Percentiles rank a stretch among this genome's conserved stretches.
Evolutionary conservation across 2,888 invertebrate species (phyloP).

Genomic region (Parnassius apollo): DNA sequence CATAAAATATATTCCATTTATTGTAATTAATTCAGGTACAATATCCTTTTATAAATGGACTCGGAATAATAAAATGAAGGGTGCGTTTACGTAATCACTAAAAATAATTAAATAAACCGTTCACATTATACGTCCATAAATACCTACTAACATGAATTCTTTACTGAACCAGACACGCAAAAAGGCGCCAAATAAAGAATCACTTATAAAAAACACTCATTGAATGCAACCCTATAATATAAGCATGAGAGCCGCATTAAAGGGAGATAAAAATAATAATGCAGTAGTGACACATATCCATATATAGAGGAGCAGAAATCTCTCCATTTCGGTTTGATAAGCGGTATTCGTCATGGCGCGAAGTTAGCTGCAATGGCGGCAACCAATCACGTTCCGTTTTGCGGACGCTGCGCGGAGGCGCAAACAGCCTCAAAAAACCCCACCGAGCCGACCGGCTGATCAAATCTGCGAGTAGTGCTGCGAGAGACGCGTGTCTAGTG

Average conservation of each 20-base stretch:
- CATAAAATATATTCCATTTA: too few species aligned
- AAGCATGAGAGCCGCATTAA: slow-evolving; percentile 20
- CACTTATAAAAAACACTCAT: slow-evolving; percentile 29
- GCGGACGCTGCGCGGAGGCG: slow-evolving; percentile 69
- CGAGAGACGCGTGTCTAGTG: slow-evolving; percentile 74
- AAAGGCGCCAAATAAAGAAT: slow-evolving; percentile 50
- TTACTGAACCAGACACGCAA: slow-evolving; percentile 41
- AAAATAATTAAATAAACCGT: slow-evolving; percentile 15
- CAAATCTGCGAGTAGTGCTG: slow-evolving; percentile 72
- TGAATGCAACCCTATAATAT: slow-evolving; percentile 17
- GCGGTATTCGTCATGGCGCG: slow-evolving; percentile 41
- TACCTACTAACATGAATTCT: slow-evolving; percentile 51
- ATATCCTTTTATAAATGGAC: not conserved
- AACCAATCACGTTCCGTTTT: slow-evolving; percentile 58
- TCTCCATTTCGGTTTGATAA: slow-evolving; percentile 52
- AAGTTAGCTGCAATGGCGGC: slow-evolving; percentile 53
- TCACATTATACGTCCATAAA: slow-evolving; percentile 34
- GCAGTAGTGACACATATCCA: slow-evolving; percentile 40
- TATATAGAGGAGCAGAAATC: slow-evolving; percentile 52
- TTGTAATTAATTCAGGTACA: too few species aligned
- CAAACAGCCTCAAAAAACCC: slow-evolving; percentile 72
- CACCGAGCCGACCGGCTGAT: slow-evolving; percentile 53
- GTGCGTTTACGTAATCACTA: slow-evolving; percentile 13
- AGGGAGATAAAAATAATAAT: slow-evolving; percentile 32
- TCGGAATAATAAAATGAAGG: slow-evolving; percentile 9